These are phyloP conservation scores for Falco peregrinus DNA, from an alignment of 2,797 vertebrate species.

Conservation along the genomic window DNA sequence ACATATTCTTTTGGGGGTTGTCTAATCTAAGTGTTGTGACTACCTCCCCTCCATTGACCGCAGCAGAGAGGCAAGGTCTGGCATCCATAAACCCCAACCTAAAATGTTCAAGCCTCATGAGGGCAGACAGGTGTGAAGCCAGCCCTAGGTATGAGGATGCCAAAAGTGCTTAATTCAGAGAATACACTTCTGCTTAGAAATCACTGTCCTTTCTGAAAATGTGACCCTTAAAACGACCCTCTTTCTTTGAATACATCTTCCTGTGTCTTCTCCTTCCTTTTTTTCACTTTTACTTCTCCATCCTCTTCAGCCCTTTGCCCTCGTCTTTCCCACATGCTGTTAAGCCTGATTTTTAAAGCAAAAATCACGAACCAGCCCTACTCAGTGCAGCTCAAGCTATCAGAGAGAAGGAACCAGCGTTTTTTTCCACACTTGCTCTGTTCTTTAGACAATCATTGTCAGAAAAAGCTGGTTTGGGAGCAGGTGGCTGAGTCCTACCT, in stretches of 20 bases:
- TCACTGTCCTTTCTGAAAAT: neutral
- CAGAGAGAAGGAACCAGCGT: neutral
- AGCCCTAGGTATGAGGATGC: neutral
- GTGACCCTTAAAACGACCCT: neutral
- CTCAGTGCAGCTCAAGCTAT: neutral
- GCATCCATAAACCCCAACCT: neutral
- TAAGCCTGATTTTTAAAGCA: neutral
- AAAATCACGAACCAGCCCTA: neutral
- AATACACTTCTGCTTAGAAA: neutral
- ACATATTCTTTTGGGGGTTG: neutral
- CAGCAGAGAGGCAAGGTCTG: fast-evolving
- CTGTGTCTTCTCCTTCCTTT: neutral
- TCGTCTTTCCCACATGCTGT: neutral
- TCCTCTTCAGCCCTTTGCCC: neutral
- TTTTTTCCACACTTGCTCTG: neutral
- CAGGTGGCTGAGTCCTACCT: neutral
- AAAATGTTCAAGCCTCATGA: neutral
- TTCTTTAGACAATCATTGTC: neutral
- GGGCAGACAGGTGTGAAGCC: neutral
- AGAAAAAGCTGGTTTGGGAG: neutral
- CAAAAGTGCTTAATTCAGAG: neutral
- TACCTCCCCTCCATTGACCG: neutral
- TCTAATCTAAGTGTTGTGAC: neutral
- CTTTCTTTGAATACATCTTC: neutral
- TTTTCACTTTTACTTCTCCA: neutral